These are phyloP conservation scores for Maniola jurtina DNA, from an alignment of 1,140 invertebrate species.

Conservation along the genomic window DNA sequence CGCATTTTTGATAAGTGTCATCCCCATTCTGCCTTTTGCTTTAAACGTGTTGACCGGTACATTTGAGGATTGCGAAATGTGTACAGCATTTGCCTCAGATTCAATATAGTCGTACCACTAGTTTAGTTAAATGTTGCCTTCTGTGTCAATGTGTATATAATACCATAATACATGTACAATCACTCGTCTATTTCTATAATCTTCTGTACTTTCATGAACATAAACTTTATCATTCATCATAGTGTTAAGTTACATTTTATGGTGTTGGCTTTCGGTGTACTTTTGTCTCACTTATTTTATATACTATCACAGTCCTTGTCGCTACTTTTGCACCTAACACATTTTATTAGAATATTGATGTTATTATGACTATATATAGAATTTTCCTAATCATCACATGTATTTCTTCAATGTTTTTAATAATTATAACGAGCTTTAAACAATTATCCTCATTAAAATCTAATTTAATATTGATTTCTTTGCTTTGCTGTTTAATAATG, in stretches of 20 bases:
- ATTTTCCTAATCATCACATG: too few relatives aligned
- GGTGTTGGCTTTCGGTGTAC: slow-evolving; percentile 6
- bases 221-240: background rate
- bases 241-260: background rate
- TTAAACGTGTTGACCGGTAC: slow-evolving; percentile 9
- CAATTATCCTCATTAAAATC: too few relatives aligned
- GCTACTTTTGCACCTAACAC: background rate
- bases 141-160: slow-evolving; percentile 4
- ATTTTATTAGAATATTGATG: slow-evolving; percentile 4
- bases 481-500: background rate
- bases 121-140: slow-evolving; percentile 2
- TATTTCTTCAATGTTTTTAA: too few relatives aligned
- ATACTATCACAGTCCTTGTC: slow-evolving; percentile 3
- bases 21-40: slow-evolving; percentile 29
- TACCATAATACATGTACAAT: background rate
- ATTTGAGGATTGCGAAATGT: background rate
- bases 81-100: background rate
- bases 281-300: slow-evolving; percentile 6
- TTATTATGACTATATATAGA: background rate
- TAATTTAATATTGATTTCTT: too few relatives aligned
- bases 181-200: background rate
- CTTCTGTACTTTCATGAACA: background rate
- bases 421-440: too few relatives aligned
- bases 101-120: background rate
- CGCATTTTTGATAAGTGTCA: slow-evolving; percentile 34